phyloP scores from a whole-genome alignment of 2,113 vertebrate species.

The Myrmophylax atrothorax region DNA sequence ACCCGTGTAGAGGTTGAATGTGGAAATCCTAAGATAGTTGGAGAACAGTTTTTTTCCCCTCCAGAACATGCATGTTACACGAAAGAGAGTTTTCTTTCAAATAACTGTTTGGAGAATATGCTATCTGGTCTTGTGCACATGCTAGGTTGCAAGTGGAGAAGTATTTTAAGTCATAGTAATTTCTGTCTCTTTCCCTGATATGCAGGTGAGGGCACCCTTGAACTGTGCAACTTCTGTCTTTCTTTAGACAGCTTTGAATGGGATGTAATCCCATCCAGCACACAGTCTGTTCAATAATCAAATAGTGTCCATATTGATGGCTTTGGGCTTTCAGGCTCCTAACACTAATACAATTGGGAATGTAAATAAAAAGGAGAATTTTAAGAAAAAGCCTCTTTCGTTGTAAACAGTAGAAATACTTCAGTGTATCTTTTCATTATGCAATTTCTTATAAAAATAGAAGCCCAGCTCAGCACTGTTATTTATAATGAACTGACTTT shows the following conservation, averaged over 20 bases:
- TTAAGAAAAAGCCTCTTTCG: neutral
- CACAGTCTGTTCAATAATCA: neutral
- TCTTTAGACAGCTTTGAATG: neutral
- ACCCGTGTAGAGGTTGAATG: fast-evolving
- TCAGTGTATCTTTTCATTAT: neutral
- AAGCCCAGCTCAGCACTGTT: neutral
- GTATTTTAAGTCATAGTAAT: neutral
- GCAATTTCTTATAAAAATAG: neutral
- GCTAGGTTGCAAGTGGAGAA: neutral
- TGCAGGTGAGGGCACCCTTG: constrained; percentile 64
- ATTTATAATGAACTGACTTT: neutral
- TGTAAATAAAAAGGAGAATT: constrained; percentile 28
- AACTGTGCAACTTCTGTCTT: constrained; percentile 49
- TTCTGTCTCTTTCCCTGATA: constrained; percentile 41
- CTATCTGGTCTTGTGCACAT: neutral
- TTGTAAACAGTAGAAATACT: constrained; percentile 9
- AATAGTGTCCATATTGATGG: neutral
- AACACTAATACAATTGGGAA: neutral
- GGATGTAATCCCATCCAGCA: neutral
- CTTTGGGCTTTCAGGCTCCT: neutral
- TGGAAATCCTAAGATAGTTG: neutral
- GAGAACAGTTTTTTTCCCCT: neutral
- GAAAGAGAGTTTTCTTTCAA: neutral
- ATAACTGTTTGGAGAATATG: neutral
- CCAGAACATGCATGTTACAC: neutral